Conservation (phyloP, 2,113 vertebrate species). For the Triplophysa siluroides region DNA sequence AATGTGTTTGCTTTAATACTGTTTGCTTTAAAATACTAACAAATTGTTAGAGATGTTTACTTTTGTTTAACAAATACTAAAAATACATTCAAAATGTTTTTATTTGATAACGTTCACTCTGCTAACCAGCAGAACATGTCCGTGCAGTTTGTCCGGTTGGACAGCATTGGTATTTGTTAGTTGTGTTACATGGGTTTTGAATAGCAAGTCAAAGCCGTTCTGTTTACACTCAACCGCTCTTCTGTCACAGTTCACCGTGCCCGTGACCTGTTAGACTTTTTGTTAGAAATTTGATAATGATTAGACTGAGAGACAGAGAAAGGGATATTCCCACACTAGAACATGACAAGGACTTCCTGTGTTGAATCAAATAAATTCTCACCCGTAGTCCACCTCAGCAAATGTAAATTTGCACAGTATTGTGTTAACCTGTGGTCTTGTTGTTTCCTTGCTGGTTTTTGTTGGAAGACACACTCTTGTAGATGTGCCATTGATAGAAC, state of each 20-base stretch:
- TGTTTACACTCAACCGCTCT: conserved; percentile 15
- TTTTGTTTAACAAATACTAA: too few species aligned
- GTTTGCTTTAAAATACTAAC: too few species aligned
- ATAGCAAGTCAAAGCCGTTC: neutral
- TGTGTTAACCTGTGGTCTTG: neutral
- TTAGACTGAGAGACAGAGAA: neutral
- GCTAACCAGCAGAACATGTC: neutral
- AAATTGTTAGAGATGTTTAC: too few species aligned
- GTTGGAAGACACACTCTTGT: too few species aligned
- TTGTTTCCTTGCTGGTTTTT: neutral
- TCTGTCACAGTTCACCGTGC: neutral
- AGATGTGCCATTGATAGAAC: too few species aligned
- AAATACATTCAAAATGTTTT: too few species aligned
- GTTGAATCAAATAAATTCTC: neutral
- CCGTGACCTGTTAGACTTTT: neutral
- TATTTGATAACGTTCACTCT: neutral
- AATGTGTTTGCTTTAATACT: neutral
- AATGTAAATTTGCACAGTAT: too few species aligned
- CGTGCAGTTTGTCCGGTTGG: neutral
- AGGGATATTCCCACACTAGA: conserved; percentile 1
- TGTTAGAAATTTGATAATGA: neutral
- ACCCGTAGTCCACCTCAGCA: neutral
- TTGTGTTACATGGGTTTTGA: conserved; percentile 22
- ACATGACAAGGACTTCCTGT: neutral
- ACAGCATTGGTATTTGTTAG: neutral